A percentile compares a stretch with the other conserved stretches of the same genome.
Conservation (phyloP, 35 echinoderm and acorn worm species). For the Eucidaris tribuloides region DNA sequence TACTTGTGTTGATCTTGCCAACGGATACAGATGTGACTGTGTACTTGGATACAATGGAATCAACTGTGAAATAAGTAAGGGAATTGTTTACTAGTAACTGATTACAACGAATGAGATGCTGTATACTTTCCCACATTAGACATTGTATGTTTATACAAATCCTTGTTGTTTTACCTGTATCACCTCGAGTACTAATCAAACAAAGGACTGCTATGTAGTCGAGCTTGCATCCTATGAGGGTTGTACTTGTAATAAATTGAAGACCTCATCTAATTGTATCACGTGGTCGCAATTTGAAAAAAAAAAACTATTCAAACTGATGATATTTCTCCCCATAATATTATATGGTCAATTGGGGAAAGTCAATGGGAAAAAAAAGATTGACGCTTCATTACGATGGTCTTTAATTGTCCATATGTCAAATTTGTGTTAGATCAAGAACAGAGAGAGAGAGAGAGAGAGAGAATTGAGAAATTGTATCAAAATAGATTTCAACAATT, state of each 20-base stretch:
- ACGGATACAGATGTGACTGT: conserved; percentile 30
- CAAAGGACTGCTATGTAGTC: neutral
- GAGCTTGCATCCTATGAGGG: neutral
- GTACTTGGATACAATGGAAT: conserved; percentile 6
- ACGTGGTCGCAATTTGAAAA: too few species aligned
- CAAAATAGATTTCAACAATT: too few species aligned
- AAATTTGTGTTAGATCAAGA: too few species aligned
- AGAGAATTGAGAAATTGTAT: too few species aligned
- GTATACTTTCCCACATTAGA: neutral
- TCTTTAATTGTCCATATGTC: too few species aligned
- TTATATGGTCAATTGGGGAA: too few species aligned
- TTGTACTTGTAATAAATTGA: neutral
- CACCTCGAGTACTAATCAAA: neutral
- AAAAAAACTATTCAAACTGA: too few species aligned
- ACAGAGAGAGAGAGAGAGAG: too few species aligned
- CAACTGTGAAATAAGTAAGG: conserved; percentile 49
- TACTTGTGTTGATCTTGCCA: neutral
- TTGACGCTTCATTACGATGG: too few species aligned
- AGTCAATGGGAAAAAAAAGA: too few species aligned
- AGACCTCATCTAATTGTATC: neutral
- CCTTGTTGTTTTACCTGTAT: neutral
- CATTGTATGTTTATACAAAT: neutral
- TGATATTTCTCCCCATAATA: too few species aligned
- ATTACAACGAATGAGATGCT: neutral
- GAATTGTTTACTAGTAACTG: neutral